Conservation (phyloP, 30 jellyfish, hydroid and myxozoan genomes). For the Calvadosia cruxmelitensis region DNA sequence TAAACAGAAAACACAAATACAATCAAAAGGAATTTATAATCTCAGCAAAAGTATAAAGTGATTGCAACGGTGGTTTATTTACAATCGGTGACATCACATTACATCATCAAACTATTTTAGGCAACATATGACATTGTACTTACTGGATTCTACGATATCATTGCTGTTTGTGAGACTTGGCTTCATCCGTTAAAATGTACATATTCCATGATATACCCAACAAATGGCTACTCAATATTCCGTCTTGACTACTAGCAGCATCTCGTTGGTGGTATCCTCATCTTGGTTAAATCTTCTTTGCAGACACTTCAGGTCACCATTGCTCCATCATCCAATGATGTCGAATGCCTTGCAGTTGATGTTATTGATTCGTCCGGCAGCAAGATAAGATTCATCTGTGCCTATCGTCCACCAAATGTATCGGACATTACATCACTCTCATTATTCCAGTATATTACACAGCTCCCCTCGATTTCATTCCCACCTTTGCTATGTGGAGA, state of each 20-base stretch:
- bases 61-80: too few species aligned
- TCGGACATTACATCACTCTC: background rate
- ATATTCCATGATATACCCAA: background rate
- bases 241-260: background rate
- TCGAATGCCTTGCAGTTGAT: background rate
- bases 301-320: background rate
- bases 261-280: background rate
- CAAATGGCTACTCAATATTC: background rate
- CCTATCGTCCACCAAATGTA: background rate
- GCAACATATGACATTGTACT: too few species aligned
- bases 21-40: too few species aligned
- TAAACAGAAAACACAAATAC: too few species aligned
- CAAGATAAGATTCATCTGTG: background rate
- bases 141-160: background rate
- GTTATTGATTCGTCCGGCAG: background rate
- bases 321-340: background rate
- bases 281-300: background rate
- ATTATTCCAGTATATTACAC: background rate
- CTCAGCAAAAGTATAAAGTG: too few species aligned
- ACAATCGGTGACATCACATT: too few species aligned
- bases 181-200: background rate
- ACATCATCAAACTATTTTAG: too few species aligned
- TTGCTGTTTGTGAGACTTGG: background rate
- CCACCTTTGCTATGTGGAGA: background rate
- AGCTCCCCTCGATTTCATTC: background rate